These are phyloP conservation scores for Coccyzus lansbergi DNA, from an alignment of 2,797 vertebrate genomes.

Conservation along the genomic window DNA sequence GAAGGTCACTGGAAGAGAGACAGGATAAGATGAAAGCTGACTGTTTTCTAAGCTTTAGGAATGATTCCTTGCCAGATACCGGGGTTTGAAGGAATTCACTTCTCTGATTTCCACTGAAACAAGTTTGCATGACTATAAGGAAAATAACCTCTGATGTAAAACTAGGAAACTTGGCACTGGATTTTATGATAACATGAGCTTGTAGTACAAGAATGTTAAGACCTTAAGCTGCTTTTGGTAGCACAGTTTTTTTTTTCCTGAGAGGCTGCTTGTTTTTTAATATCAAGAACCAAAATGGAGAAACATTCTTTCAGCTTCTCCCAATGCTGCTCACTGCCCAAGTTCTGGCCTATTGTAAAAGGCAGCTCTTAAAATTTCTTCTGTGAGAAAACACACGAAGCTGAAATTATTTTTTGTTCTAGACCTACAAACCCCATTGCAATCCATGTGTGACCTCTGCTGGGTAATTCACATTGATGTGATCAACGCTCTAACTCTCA, in stretches of 20 bases:
- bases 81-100: background rate
- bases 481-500: background rate
- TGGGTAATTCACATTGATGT: background rate
- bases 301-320: constrained; percentile 17
- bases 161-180: constrained; percentile 29
- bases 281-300: constrained; percentile 23
- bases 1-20: background rate
- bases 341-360: background rate
- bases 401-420: background rate
- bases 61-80: background rate
- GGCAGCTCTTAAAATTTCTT: background rate
- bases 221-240: constrained; percentile 65
- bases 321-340: background rate
- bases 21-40: background rate
- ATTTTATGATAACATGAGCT: constrained; percentile 55
- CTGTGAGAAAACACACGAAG: background rate
- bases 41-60: background rate
- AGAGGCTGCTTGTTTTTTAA: constrained; percentile 30
- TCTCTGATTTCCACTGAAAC: constrained; percentile 5
- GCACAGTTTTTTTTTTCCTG: background rate
- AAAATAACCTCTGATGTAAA: constrained; percentile 32
- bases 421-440: background rate
- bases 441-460: background rate
- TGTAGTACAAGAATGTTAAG: constrained; percentile 70
- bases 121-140: background rate